Evolutionary conservation across 2,113 vertebrate genomes (phyloP).

Genomic region (Calypte anna): DNA sequence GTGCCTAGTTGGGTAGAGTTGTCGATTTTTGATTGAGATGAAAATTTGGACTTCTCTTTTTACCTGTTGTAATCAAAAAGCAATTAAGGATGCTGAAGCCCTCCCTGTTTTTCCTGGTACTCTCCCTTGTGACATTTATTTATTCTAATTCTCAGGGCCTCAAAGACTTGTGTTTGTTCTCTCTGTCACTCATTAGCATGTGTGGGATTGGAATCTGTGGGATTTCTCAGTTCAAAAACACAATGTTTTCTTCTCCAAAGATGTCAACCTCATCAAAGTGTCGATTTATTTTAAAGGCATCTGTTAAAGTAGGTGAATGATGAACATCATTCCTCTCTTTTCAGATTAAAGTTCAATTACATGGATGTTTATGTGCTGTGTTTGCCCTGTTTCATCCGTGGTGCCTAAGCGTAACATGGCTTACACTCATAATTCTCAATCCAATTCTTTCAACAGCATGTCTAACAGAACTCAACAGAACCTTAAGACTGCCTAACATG

Average conservation of each 20-base stretch:
- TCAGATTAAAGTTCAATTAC: not conserved
- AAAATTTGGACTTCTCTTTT: not conserved
- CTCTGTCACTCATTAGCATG: not conserved
- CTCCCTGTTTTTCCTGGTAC: not conserved
- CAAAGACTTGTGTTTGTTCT: not conserved
- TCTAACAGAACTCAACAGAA: not conserved
- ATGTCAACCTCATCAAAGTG: not conserved
- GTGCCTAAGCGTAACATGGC: rapidly evolving
- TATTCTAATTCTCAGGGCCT: not conserved
- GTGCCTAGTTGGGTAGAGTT: not conserved
- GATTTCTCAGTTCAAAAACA: not conserved
- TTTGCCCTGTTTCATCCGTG: not conserved
- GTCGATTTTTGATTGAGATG: not conserved
- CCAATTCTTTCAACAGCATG: not conserved
- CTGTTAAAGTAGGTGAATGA: not conserved
- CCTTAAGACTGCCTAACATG: not conserved
- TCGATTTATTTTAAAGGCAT: not conserved
- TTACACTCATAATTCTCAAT: not conserved
- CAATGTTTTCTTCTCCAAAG: not conserved
- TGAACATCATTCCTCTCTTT: not conserved
- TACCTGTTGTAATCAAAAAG: not conserved
- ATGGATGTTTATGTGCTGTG: not conserved
- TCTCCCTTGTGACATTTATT: not conserved
- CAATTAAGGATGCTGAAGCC: not conserved
- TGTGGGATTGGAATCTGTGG: conserved; percentile 5